Percentiles rank a stretch among this genome's conserved stretches.
phyloP scores from a whole-genome alignment of 2,113 vertebrate species.

The Ia io region DNA sequence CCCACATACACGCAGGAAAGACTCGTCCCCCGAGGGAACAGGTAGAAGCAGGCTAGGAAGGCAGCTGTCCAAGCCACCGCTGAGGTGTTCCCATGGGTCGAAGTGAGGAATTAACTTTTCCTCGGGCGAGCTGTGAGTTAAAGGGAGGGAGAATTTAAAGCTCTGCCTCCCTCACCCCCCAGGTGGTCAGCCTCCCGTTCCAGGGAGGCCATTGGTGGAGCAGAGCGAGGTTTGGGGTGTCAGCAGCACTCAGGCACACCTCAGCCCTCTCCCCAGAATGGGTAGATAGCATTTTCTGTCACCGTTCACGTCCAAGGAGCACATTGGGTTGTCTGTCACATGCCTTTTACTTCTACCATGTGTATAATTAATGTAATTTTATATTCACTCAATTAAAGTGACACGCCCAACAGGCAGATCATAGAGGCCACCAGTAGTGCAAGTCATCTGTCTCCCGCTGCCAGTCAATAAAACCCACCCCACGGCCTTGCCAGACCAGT shows the following conservation, averaged over 20 bases:
- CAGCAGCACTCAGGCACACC: background rate
- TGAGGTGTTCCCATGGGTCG: background rate
- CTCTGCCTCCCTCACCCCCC: background rate
- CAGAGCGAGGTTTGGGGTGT: accelerated
- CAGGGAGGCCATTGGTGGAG: background rate
- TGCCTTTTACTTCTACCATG: constrained; percentile 17
- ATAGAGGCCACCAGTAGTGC: background rate
- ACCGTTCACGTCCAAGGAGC: background rate
- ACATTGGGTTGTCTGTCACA: background rate
- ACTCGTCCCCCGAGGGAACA: background rate
- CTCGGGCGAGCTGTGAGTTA: background rate
- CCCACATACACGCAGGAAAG: accelerated
- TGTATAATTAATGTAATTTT: constrained; percentile 41
- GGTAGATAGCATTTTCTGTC: background rate
- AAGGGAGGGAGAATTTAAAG: background rate
- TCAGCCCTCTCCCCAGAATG: background rate
- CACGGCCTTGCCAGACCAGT: background rate
- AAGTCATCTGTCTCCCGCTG: accelerated
- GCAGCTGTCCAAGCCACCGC: background rate
- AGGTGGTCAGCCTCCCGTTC: background rate
- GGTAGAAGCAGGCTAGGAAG: background rate
- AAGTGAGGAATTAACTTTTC: background rate
- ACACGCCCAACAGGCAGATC: background rate
- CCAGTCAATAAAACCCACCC: background rate
- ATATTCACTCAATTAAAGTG: constrained; percentile 13